Evolutionary conservation across 2,797 vertebrate genomes (phyloP).

Genomic region (Micromesistius poutassou): DNA sequence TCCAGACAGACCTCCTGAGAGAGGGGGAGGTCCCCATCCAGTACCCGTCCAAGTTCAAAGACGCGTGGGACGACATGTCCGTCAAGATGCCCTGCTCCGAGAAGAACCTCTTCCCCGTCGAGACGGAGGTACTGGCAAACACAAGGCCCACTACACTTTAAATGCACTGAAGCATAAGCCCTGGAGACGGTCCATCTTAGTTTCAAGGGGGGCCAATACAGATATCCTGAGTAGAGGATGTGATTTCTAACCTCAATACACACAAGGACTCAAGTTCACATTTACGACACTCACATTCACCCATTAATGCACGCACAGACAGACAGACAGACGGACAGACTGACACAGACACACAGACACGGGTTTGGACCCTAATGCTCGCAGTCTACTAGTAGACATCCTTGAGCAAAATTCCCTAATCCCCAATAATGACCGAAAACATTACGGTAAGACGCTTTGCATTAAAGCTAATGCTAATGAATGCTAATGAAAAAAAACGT

Average conservation of each 20-base stretch:
- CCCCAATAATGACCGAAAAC: background rate
- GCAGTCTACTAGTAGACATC: background rate
- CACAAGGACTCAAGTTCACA: background rate
- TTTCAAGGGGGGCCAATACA: background rate
- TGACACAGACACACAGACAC: no score
- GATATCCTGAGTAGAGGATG: background rate
- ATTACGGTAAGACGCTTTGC: background rate
- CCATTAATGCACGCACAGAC: background rate
- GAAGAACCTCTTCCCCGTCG: slow-evolving; percentile 89
- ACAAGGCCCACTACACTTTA: background rate
- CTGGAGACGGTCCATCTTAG: background rate
- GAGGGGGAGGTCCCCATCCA: slow-evolving; percentile 81
- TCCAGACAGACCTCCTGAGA: slow-evolving; percentile 87
- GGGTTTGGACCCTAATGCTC: background rate
- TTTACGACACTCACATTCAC: background rate
- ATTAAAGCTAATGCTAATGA: no score
- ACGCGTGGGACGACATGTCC: slow-evolving; percentile 86
- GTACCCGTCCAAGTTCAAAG: slow-evolving; percentile 85
- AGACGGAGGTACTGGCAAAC: slow-evolving; percentile 78
- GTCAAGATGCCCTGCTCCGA: slow-evolving; percentile 98
- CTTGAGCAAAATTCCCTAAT: background rate
- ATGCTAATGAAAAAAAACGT: background rate
- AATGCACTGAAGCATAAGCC: background rate
- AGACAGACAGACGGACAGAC: no score
- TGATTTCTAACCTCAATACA: background rate